Base-by-base conservation (phyloP, 2,888 invertebrate species). In the Pocota personata region DNA sequence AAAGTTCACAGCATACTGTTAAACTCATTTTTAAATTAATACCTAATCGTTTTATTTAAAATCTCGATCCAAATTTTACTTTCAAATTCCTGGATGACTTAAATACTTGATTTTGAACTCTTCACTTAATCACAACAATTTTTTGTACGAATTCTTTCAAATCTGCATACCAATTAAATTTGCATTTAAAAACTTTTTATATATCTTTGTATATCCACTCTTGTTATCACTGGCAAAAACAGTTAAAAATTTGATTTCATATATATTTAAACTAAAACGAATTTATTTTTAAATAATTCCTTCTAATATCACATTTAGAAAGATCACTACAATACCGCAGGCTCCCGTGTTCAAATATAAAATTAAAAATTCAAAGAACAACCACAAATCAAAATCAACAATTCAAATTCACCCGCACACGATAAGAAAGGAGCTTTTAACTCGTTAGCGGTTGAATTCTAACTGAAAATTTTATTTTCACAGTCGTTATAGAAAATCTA, bases 361-460 rank as follows among this genome's bases (percentile, higher is more conserved):
- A 67, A 55, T 60, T 60, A 40, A 40, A 57, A 35, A 73, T 80
- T 50, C 79, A 46, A 79, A 79, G n/a, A 71, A 55, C 21, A 60
- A 40, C 8, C 21, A 48, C 24, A 64, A 72, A 52, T 14, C 32
- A 62, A 64, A 62, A 16, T 30, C 0, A 50, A 60, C 30, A 75
- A 52, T 50, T 40, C 27, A 71, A 67, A 82, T 88, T 88, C 88
- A 89, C 88, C 88, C 89, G 89, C 89, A 88, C 88, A 87, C 83
- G 77, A 79, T 86, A 58, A 73, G 75, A 82, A 67, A 76, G 87
- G 88, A 91, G 88, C 89, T 89, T 90, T 91, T 90, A 90, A 91
- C 91, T 90, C 91, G 91, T 90, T 91, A 90, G 91, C 91, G 92
- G 90, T 90, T 91, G 90, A 90, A 90, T 89, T 90, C 89, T 89